phyloP scores from a whole-genome alignment of 2,113 vertebrate species.

The Rhinoderma darwinii region DNA sequence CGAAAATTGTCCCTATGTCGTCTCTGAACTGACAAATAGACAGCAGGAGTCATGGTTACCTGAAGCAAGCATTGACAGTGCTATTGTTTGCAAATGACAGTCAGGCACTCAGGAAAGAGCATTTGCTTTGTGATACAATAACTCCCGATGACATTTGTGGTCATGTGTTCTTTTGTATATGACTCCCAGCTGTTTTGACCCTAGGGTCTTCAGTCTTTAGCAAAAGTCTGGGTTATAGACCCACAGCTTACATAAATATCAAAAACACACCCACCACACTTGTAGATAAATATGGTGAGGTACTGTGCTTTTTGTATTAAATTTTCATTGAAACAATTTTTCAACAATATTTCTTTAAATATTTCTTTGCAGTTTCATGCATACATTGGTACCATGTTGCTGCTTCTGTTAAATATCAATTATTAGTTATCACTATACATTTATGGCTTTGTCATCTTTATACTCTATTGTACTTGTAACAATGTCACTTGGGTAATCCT shows the following conservation, averaged over 20 bases:
- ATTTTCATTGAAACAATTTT: slow-evolving; percentile 55
- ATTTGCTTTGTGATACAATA: slow-evolving; percentile 74
- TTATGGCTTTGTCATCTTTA: slow-evolving; percentile 75
- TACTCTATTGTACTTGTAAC: slow-evolving; percentile 71
- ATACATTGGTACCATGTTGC: slow-evolving; percentile 59
- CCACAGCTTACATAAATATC: slow-evolving; percentile 67
- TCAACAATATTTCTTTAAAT: slow-evolving; percentile 18
- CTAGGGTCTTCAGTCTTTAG: slow-evolving; percentile 70
- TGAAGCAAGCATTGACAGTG: slow-evolving; percentile 68
- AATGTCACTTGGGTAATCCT: slow-evolving; percentile 69
- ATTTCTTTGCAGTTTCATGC: slow-evolving; percentile 64
- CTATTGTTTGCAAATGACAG: slow-evolving; percentile 73
- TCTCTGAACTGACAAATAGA: slow-evolving; percentile 72
- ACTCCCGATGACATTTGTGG: slow-evolving; percentile 62
- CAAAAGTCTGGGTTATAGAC: slow-evolving; percentile 72
- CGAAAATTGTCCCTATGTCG: slow-evolving; percentile 75
- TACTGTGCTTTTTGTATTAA: slow-evolving; percentile 59
- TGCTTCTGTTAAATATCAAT: slow-evolving; percentile 51
- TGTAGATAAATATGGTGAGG: slow-evolving; percentile 70
- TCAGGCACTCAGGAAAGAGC: slow-evolving; percentile 68
- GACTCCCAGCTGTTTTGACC: slow-evolving; percentile 74
- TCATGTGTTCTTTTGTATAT: slow-evolving; percentile 67
- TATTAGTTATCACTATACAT: slow-evolving; percentile 67
- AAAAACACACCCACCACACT: slow-evolving; percentile 68
- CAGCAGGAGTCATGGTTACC: slow-evolving; percentile 72